phyloP scores from a whole-genome alignment of 2,888 invertebrate genomes.

The Melikaiella ostensackeni region DNA sequence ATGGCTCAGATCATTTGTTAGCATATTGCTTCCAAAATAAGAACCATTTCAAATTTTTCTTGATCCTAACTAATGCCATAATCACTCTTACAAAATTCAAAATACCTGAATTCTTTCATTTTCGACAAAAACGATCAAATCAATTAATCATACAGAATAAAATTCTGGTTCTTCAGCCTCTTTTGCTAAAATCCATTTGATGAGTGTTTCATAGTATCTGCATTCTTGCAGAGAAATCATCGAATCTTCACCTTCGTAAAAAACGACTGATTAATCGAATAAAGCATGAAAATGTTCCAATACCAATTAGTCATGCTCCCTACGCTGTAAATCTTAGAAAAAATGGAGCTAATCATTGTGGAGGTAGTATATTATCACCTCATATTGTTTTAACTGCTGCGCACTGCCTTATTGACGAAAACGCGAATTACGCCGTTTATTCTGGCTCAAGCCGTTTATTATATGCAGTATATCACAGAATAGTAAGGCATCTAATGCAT shows the following conservation, averaged over 20 bases:
- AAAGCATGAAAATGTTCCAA: background rate
- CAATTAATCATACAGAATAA: too few species aligned
- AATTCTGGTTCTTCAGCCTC: too few species aligned
- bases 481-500: background rate
- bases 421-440: background rate
- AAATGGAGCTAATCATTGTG: background rate
- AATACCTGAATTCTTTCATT: too few species aligned
- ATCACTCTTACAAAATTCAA: too few species aligned
- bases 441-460: background rate
- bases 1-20: too few species aligned
- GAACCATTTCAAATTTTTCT: too few species aligned
- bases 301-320: background rate
- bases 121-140: too few species aligned
- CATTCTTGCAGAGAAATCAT: background rate
- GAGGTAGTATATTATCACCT: background rate
- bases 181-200: too few species aligned
- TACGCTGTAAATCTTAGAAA: background rate
- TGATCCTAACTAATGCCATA: too few species aligned
- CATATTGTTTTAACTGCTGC: background rate
- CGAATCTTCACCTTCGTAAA: background rate
- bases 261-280: background rate
- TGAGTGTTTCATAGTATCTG: too few species aligned
- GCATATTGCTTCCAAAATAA: too few species aligned
- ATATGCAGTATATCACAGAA: background rate
- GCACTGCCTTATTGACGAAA: background rate